Evolutionary conservation across 2,113 vertebrate genomes (phyloP).

Genomic region (Heterocephalus glaber): DNA sequence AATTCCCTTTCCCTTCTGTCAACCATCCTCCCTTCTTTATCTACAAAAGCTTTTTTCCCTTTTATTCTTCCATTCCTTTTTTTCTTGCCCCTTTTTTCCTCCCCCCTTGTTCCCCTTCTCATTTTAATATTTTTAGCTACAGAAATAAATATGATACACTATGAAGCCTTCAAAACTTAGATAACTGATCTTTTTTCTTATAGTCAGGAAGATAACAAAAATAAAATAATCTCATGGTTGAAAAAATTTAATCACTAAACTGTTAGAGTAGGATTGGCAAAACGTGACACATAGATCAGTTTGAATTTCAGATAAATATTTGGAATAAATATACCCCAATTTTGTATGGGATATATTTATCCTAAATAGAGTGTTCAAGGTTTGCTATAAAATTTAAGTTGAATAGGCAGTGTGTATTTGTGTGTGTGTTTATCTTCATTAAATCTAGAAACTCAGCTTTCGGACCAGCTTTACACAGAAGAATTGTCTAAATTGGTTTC

Average conservation of each 20-base stretch:
- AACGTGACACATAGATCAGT: not conserved
- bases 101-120: too few species aligned
- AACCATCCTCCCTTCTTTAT: too few species aligned
- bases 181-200: not conserved
- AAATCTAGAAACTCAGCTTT: not conserved
- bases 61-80: too few species aligned
- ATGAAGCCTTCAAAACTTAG: not conserved
- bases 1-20: too few species aligned
- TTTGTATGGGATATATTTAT: not conserved
- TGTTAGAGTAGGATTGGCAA: not conserved
- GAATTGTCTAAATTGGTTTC: not conserved
- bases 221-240: not conserved
- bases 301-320: slow-evolving; percentile 17
- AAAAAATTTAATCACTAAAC: not conserved
- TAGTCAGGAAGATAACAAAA: not conserved
- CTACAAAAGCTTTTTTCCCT: too few species aligned
- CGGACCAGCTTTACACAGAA: not conserved
- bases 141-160: not conserved
- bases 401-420: not conserved
- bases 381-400: slow-evolving; percentile 51
- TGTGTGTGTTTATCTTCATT: not conserved
- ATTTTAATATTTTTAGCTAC: not conserved
- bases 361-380: not conserved
- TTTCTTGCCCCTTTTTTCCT: too few species aligned
- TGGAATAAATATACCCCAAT: not conserved